A percentile compares a stretch with the other conserved stretches of the same genome.
Conservation (phyloP, 2,888 invertebrate species). For the Drosophila lutescens region DNA sequence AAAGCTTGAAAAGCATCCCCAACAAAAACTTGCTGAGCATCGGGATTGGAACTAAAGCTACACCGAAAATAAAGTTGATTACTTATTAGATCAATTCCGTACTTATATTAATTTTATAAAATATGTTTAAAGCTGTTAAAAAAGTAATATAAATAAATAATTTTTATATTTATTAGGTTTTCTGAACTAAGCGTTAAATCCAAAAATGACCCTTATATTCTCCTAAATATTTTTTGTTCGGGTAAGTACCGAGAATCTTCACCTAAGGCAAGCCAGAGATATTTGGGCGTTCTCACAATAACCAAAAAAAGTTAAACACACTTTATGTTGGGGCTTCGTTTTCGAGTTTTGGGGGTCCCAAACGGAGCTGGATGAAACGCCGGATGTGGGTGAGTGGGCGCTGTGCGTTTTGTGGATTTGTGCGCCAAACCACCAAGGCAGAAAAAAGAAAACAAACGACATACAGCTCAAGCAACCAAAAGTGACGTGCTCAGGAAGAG, state of each 20-base stretch:
- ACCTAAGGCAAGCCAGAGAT: conserved; percentile 73
- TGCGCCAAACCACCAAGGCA: conserved; percentile 51
- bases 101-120: no score
- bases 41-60: neutral
- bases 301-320: conserved; percentile 68
- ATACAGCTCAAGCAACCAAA: conserved; percentile 63
- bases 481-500: conserved; percentile 70
- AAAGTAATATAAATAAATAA: no score
- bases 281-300: conserved; percentile 61
- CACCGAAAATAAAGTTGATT: neutral
- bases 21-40: conserved; percentile 7
- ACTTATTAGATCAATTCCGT: no score
- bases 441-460: conserved; percentile 48
- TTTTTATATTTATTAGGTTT: no score
- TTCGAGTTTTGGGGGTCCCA: conserved; percentile 37
- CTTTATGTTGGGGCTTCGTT: conserved; percentile 66
- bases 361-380: conserved; percentile 16
- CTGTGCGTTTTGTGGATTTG: conserved; percentile 39
- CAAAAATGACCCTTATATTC: neutral
- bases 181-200: no score
- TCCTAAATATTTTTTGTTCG: neutral
- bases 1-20: conserved; percentile 29
- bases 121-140: no score
- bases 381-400: conserved; percentile 53
- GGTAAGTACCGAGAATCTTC: conserved; percentile 45